Conservation (phyloP, 1,140 invertebrate species). For the Armadillidium nasatum region DNA sequence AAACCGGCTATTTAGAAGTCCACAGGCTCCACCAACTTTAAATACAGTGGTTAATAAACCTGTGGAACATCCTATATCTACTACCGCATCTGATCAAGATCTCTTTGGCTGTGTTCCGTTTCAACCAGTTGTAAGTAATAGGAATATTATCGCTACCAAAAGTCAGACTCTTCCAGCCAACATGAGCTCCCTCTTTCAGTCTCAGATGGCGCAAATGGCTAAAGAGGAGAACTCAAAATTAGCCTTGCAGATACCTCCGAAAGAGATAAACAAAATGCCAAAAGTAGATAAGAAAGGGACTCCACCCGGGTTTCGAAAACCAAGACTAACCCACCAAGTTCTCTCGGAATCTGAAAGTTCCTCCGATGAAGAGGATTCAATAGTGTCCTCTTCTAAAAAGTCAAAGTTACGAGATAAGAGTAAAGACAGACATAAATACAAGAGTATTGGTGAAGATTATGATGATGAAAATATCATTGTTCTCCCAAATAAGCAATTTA, state of each 20-base stretch:
- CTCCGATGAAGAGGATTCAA: constrained; percentile 30
- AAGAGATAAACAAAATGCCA: constrained; percentile 38
- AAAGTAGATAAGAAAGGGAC: constrained; percentile 47
- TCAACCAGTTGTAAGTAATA: constrained; percentile 50
- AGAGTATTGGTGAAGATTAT: constrained; percentile 43
- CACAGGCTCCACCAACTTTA: constrained; percentile 14
- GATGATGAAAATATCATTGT: constrained; percentile 43
- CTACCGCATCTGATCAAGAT: constrained; percentile 49
- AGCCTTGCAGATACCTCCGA: constrained; percentile 48
- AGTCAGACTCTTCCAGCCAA: constrained; percentile 39
- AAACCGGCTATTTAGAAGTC: background rate
- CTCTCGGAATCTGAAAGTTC: constrained; percentile 37
- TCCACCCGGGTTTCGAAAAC: constrained; percentile 43
- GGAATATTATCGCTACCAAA: constrained; percentile 29
- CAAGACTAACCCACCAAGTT: constrained; percentile 38
- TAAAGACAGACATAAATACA: constrained; percentile 43
- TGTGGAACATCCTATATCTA: constrained; percentile 9
- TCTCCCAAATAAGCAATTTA: constrained; percentile 42
- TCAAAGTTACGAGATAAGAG: constrained; percentile 37
- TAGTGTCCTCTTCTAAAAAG: constrained; percentile 25
- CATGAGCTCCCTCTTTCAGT: constrained; percentile 37
- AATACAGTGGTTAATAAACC: constrained; percentile 20
- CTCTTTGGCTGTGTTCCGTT: constrained; percentile 62
- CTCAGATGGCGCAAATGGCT: constrained; percentile 38
- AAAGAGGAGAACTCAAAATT: constrained; percentile 32